Base-by-base conservation (phyloP, 2,113 vertebrate genomes). In the Tringa solitaria region DNA sequence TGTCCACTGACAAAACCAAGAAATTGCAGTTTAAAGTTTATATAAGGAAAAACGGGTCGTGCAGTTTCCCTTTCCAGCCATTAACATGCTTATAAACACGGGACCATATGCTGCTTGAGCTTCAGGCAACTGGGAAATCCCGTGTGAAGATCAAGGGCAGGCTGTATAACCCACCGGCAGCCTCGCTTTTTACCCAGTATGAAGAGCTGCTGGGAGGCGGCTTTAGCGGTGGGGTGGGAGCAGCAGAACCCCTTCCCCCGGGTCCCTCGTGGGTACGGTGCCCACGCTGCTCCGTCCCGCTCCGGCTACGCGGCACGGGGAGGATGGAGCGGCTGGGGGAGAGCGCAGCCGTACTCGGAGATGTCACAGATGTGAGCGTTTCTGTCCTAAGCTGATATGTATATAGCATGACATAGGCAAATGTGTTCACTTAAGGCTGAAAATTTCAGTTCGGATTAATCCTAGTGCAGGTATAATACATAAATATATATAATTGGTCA, bases 21-120 rank as follows among this genome's bases (percentile, higher is more conserved):
- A 77, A 84, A 65, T 59, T 54, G 43, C 87, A 23, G 10, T 90
- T 95, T 93, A 79, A 93, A 37, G 35, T 95, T 92, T 78, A 80
- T 88, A 86, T 88, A 90, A 90, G 92, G 82, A 96, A 74, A 94
- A 94, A 81, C 0, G 10, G 45, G 39, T 37, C 69, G 68, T 80
- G 39, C 51, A 4, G 51, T 70, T 92, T 95, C 91, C 81, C 85
- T 24, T 84, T 94, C 53, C 80, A n/a, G 65, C 78, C 85, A 94
- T 94, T 96, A 97, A 87, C 85, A 76, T 87, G 90, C 81, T 90
- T 97, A 79, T 94, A 95, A 96, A 95, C 89, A 89, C 45, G 2
- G 82, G 74, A 73, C 81, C 85, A 70, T 95, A 60, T 86, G 76
- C 89, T 84, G 6, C 86, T 65, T 28, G 14, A n/a, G 83, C 85